A percentile compares a stretch with the other conserved stretches of the same genome.
Conservation (phyloP, 1,140 invertebrate species). For the Ooceraea biroi region DNA sequence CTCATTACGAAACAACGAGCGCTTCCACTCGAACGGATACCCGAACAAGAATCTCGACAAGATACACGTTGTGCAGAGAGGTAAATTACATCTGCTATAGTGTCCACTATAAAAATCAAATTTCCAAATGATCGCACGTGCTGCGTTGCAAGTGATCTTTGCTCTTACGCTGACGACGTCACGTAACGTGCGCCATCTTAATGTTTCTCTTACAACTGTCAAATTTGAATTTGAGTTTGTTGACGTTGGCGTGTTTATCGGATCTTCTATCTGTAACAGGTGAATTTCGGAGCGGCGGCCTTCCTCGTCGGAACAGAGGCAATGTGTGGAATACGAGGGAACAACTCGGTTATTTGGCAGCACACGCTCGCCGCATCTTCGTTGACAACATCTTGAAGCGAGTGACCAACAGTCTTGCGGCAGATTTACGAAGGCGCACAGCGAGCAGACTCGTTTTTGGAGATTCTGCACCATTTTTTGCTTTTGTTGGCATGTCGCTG, state of each 20-base stretch:
- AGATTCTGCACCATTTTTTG: conserved; percentile 91
- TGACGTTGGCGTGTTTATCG: too few relatives aligned
- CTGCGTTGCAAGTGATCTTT: too few relatives aligned
- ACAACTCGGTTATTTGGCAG: conserved; percentile 86
- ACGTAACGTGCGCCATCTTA: too few relatives aligned
- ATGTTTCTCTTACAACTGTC: too few relatives aligned
- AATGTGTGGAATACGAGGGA: conserved; percentile 78
- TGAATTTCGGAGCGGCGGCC: conserved; percentile 80
- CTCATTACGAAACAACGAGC: conserved; percentile 84
- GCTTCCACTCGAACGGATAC: conserved; percentile 76
- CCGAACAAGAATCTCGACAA: conserved; percentile 77
- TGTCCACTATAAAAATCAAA: background rate
- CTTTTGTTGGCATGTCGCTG: conserved; percentile 91
- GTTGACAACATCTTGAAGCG: conserved; percentile 90
- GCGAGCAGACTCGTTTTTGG: conserved; percentile 89
- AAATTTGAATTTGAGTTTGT: too few relatives aligned
- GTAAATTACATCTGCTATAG: conserved; percentile 73
- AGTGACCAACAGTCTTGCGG: conserved; percentile 89
- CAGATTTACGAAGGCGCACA: conserved; percentile 88
- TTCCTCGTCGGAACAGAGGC: conserved; percentile 78
- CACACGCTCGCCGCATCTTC: conserved; percentile 89
- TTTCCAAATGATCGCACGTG: too few relatives aligned
- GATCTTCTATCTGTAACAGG: conserved; percentile 69
- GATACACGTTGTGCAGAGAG: conserved; percentile 87
- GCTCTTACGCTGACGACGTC: too few relatives aligned